phyloP scores from a whole-genome alignment of 2,113 vertebrate species.

The Sula dactylatra region DNA sequence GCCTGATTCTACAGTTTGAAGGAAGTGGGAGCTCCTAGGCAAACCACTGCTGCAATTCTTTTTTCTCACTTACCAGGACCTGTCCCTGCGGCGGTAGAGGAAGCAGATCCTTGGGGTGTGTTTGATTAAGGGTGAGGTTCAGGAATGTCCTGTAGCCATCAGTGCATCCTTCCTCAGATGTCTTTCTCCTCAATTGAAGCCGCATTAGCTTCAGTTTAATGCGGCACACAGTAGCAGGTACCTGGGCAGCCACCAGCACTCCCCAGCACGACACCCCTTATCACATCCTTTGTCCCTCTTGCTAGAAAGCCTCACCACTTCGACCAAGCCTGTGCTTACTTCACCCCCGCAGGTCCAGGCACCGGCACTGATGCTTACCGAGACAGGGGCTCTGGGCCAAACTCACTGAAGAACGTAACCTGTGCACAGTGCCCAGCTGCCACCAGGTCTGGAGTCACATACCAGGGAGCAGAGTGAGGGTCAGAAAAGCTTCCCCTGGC shows the following conservation, averaged over 20 bases:
- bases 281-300: not conserved
- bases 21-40: slow-evolving; percentile 5
- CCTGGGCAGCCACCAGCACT: not conserved
- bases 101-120: rapidly evolving
- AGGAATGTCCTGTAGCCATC: too few species aligned
- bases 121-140: too few species aligned
- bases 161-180: not conserved
- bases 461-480: not conserved
- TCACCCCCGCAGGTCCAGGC: too few species aligned
- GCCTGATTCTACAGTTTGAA: slow-evolving; percentile 82
- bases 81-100: not conserved
- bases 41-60: not conserved
- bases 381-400: not conserved
- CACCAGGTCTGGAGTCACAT: not conserved
- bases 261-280: too few species aligned
- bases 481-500: not conserved
- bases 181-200: not conserved
- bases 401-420: too few species aligned
- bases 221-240: not conserved
- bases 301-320: not conserved
- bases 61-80: not conserved
- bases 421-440: not conserved
- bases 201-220: not conserved
- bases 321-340: too few species aligned
- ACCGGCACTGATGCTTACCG: rapidly evolving